Base-by-base conservation (phyloP, 2,888 invertebrate genomes). In the Auanema sp. region DNA sequence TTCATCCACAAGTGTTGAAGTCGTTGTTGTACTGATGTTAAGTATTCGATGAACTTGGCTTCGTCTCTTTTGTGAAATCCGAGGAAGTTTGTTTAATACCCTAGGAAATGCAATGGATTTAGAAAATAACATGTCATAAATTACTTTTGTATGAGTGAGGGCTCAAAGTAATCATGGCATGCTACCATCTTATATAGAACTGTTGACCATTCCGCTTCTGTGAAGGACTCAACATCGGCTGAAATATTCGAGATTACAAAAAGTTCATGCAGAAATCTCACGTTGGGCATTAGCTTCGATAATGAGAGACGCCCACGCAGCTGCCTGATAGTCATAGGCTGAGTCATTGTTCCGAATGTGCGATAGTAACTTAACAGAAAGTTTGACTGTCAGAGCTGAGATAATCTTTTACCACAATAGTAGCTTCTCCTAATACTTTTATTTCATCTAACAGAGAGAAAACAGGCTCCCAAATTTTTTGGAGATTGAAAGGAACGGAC, bases 1-100 rank as follows among this genome's bases (percentile, higher is more conserved):
- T 18, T 59, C 63, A 12, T 60, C 58, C 23, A 51, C 52, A 8
- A 44, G 14, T 25, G 14, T 21, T 14, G 42, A 1, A 6, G 8
- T 23, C 18, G 10, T 56, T 44, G 14, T 53, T 40, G 25, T 44
- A 56, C 12, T 14, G 56, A 56, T 57, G 4, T 58, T 40, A 4
- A 63, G 41, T 21, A 63, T 58, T 43, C 58, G 50, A n/a, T 54
- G 58, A 21, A 63, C 43, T 40, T 58, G 58, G 23, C 58, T 16
- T 11, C 63, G 40, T 6, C 55, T n/a, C 23, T 52, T 63, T 11
- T 16, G n/a, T 8, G 55, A 25, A 16, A 58, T n/a, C 21, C 52
- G 44, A 6, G 58, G 58, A n/a, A 63, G 47, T 18, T 54, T 42
- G 2, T 14, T 12, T 58, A 63, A 52, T 18, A 63, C 58, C 5